A percentile compares a stretch with the other conserved stretches of the same genome.
Conservation (phyloP, 2,113 vertebrate species). For the Chloropsis hardwickii region DNA sequence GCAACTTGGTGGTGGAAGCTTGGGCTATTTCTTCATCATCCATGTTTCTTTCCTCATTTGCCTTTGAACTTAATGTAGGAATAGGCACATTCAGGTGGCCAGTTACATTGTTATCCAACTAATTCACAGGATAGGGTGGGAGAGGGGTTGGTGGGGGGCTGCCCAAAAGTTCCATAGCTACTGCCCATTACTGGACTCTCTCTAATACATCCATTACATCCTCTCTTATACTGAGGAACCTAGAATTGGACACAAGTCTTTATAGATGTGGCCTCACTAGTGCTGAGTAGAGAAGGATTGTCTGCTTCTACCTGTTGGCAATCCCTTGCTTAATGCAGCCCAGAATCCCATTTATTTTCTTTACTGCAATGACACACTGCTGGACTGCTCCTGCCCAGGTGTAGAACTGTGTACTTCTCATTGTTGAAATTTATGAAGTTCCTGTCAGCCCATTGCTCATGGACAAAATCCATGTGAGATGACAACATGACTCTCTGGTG, state of each 20-base stretch:
- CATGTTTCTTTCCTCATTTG: background rate
- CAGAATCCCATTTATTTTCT: background rate
- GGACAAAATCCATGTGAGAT: background rate
- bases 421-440: background rate
- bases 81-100: background rate
- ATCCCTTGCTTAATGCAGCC: background rate
- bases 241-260: background rate
- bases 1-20: background rate
- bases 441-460: background rate
- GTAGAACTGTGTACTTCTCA: background rate
- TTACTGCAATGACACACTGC: background rate
- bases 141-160: background rate
- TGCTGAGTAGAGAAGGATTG: background rate
- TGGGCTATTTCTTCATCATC: background rate
- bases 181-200: background rate
- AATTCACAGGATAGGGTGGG: background rate
- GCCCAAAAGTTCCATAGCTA: background rate
- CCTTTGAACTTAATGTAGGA: background rate
- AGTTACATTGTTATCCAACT: background rate
- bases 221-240: background rate
- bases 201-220: background rate
- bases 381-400: background rate
- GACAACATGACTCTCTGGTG: background rate
- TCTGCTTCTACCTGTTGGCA: background rate
- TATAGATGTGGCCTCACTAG: background rate